Conservation (phyloP, 2,113 vertebrate species). For the Dasyurus viverrinus region DNA sequence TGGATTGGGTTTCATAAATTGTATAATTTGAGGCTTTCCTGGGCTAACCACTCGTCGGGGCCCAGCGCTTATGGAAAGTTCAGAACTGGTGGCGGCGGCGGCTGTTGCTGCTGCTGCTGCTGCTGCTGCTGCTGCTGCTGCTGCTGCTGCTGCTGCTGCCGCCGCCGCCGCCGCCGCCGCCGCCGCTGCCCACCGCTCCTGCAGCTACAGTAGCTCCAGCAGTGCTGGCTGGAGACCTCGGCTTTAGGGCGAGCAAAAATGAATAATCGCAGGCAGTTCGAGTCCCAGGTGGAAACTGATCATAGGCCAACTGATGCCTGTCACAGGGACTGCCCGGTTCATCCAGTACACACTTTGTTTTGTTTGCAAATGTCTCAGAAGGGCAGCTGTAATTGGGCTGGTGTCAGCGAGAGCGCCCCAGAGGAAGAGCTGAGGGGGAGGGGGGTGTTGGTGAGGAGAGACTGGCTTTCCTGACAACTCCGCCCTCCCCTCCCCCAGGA, state of each 20-base stretch:
- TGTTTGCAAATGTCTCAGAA: slow-evolving; percentile 67
- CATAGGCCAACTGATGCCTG: slow-evolving; percentile 71
- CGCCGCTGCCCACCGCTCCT: fast-evolving
- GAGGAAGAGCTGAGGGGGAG: neutral
- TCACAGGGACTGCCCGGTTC: slow-evolving; percentile 59
- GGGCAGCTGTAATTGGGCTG: slow-evolving; percentile 34
- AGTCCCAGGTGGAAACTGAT: slow-evolving; percentile 69
- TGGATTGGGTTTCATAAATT: slow-evolving; percentile 71
- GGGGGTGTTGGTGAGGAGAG: neutral
- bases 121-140: too few species aligned
- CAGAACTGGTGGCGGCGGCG: slow-evolving; percentile 19
- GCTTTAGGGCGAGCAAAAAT: slow-evolving; percentile 58
- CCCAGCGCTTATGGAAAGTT: neutral
- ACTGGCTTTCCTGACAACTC: neutral
- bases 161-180: too few species aligned
- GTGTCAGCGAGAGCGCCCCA: neutral
- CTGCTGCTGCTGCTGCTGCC: too few species aligned
- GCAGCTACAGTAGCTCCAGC: slow-evolving; percentile 7
- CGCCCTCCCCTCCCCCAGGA: slow-evolving; percentile 10
- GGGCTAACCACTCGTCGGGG: slow-evolving; percentile 66
- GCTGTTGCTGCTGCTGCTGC: too few species aligned
- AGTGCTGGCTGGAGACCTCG: slow-evolving; percentile 71
- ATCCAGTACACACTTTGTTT: slow-evolving; percentile 56
- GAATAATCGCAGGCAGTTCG: slow-evolving; percentile 57
- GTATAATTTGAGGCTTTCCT: slow-evolving; percentile 79